Evolutionary conservation across 2,113 vertebrate species (phyloP), one percentile per base, ranked within the genome.

Genomic region (Brienomyrus longianalis): DNA sequence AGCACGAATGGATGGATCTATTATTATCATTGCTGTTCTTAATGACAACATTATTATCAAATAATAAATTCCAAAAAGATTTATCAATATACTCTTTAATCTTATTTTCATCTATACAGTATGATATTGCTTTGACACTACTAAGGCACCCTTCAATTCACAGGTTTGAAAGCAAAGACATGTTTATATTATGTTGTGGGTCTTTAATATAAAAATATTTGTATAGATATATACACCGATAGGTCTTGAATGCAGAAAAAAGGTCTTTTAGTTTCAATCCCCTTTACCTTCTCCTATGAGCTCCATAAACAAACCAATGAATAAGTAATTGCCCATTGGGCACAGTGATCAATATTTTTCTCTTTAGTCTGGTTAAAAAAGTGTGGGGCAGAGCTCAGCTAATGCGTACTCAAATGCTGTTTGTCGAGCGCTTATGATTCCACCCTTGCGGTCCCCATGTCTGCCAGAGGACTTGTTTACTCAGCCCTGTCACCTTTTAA

Each of bases 401-500:
- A 88, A 86, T 91, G 84, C 93, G 90, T 52, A 90, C 74, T 91
- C 80, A 83, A 90, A 90, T 88, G 89, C 17, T 93, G 45, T 94
- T 92, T 92, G 92, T 89, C 88, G 91, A 93, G 88, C 89, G 80
- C 93, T 92, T 92, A 92, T 91, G 83, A 84, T 91, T 66, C 90
- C 91, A 93, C 83, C 83, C 85, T 86, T 93, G 94, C 92, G 45
- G 92, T 93, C 91, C 89, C 90, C 77, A 86, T 70, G 92, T 88
- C 91, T 93, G 91, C 90, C 92, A 93, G n/a, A 70, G 91, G 90
- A 77, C 90, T 92, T 92, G 92, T 95, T 91, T 94, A 92, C 91
- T 94, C 92, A 92, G 83, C 90, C 92, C 48, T 92, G 74, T 93
- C 92, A 92, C 91, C 91, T 94, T 94, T 92, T 93, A 93, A 92